Percentiles rank a stretch among this genome's conserved stretches.
phyloP scores from a whole-genome alignment of 2,888 invertebrate genomes.

The Saturnia japonica region DNA sequence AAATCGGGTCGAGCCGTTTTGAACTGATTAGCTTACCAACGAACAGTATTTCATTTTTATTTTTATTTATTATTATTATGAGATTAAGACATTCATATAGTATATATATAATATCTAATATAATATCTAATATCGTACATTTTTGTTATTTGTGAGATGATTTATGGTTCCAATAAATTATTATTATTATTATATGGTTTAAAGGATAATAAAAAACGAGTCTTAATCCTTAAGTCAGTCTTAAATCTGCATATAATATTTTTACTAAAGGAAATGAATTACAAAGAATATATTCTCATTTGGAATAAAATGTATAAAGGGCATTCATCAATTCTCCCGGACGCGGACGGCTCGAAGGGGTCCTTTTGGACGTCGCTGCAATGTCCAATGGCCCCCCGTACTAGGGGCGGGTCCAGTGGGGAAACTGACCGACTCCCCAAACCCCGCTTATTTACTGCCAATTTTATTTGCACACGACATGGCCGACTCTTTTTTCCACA shows the following conservation, averaged over 20 bases:
- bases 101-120: too few relatives aligned
- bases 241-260: background rate
- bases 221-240: background rate
- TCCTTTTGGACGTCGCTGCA: constrained; percentile 34
- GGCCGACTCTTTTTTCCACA: constrained; percentile 39
- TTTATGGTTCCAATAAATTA: too few relatives aligned
- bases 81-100: too few relatives aligned
- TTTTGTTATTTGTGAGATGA: too few relatives aligned
- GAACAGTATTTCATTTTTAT: too few relatives aligned
- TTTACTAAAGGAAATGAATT: constrained; percentile 7
- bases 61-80: too few relatives aligned
- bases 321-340: constrained; percentile 18
- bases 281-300: constrained; percentile 18
- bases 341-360: constrained; percentile 29
- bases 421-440: constrained; percentile 71
- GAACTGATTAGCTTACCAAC: too few relatives aligned
- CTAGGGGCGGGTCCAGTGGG: constrained; percentile 53
- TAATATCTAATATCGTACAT: too few relatives aligned
- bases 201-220: too few relatives aligned
- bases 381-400: constrained; percentile 34
- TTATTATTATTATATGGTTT: too few relatives aligned
- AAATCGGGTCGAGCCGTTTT: too few relatives aligned
- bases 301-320: constrained; percentile 19
- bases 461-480: constrained; percentile 68
- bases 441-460: constrained; percentile 62